Evolutionary conservation across 2,113 vertebrate genomes (phyloP).

Genomic region (Dicaeum eximium): DNA sequence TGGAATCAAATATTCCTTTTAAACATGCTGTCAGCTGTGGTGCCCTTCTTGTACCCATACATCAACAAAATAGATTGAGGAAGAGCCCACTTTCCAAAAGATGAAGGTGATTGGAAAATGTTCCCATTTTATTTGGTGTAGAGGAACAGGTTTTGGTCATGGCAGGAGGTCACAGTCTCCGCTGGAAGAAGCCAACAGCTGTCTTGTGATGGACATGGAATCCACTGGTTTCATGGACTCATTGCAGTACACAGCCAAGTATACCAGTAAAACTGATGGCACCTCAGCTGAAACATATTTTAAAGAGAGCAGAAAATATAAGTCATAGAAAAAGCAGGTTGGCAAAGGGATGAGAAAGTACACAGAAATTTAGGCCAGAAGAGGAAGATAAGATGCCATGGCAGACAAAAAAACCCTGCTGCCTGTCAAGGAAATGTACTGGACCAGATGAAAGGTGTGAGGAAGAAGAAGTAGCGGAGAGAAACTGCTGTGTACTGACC

Average conservation of each 20-base stretch:
- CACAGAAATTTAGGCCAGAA: neutral
- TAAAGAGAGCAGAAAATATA: neutral
- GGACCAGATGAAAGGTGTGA: neutral
- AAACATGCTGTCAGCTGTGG: neutral
- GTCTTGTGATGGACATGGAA: neutral
- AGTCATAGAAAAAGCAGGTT: neutral
- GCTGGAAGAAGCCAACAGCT: neutral
- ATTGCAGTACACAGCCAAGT: neutral
- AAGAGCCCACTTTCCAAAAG: neutral
- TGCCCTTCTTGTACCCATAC: neutral
- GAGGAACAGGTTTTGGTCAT: neutral
- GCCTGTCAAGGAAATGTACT: rapidly evolving
- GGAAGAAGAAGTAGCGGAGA: neutral
- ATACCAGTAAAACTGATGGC: neutral
- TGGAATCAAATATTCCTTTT: neutral
- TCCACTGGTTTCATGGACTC: rapidly evolving
- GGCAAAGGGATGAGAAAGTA: neutral
- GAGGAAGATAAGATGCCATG: neutral
- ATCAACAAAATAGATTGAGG: neutral
- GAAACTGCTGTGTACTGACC: neutral
- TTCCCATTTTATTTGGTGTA: neutral
- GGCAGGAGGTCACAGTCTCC: too few relatives aligned
- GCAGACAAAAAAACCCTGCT: neutral
- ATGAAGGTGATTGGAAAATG: neutral
- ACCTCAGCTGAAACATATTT: neutral